Evolutionary conservation across 2,888 invertebrate genomes (phyloP).

Genomic region (Stratiomys singularior): DNA sequence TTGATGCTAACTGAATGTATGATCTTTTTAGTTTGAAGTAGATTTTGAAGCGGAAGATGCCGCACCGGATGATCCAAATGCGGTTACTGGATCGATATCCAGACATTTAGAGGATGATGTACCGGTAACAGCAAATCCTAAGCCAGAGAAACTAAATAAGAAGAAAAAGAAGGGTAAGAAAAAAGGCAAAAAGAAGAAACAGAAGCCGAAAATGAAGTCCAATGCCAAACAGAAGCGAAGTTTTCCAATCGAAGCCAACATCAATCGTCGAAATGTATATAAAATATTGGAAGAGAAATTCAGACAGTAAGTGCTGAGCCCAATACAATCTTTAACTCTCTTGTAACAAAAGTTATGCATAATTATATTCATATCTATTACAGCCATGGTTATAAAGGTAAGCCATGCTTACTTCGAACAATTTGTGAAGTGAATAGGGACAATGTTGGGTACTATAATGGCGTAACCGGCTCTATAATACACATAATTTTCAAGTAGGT

Average conservation of each 20-base stretch:
- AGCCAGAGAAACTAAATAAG: neutral
- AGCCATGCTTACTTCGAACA: slow-evolving; percentile 71
- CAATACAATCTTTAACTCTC: too few relatives aligned
- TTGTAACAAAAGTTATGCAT: too few relatives aligned
- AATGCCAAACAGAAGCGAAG: slow-evolving; percentile 56
- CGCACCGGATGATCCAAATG: neutral
- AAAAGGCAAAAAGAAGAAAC: slow-evolving; percentile 53
- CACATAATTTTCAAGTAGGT: slow-evolving; percentile 76
- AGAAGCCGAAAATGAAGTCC: slow-evolving; percentile 30
- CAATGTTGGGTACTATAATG: slow-evolving; percentile 66
- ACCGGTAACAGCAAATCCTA: neutral
- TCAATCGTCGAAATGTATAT: slow-evolving; percentile 68
- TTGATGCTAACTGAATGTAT: neutral
- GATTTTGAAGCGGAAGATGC: slow-evolving; percentile 5
- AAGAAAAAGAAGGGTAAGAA: slow-evolving; percentile 14
- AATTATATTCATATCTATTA: too few relatives aligned
- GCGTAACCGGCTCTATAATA: slow-evolving; percentile 74
- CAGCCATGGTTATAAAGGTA: slow-evolving; percentile 71
- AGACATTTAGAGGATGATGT: neutral
- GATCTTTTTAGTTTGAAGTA: slow-evolving; percentile 11
- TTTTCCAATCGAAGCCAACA: slow-evolving; percentile 63
- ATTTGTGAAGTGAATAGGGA: slow-evolving; percentile 73
- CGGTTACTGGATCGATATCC: neutral
- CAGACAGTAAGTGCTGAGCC: slow-evolving; percentile 70
- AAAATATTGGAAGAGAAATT: slow-evolving; percentile 69